phyloP scores from a whole-genome alignment of 2,113 vertebrate species.

The Blennius ocellaris region DNA sequence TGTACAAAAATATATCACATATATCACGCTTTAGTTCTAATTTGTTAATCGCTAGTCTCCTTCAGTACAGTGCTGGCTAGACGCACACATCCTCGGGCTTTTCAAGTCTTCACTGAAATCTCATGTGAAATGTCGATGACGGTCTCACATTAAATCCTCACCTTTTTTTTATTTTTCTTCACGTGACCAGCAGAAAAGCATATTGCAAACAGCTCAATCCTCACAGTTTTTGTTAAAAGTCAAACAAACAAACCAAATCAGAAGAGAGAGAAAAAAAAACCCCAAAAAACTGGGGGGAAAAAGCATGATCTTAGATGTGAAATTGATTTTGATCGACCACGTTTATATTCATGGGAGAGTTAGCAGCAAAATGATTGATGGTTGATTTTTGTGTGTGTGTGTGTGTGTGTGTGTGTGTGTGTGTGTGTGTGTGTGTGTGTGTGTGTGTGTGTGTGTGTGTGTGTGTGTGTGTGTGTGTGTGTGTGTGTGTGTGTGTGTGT shows the following conservation, averaged over 20 bases:
- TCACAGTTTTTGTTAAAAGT: slow-evolving; percentile 80
- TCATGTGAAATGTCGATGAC: slow-evolving; percentile 48
- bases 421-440: not conserved
- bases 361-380: slow-evolving; percentile 78
- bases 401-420: slow-evolving; percentile 3
- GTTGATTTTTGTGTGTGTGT: slow-evolving; percentile 52
- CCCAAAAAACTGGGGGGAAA: no score
- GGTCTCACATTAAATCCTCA: slow-evolving; percentile 61
- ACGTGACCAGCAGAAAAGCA: slow-evolving; percentile 75
- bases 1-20: slow-evolving; percentile 95
- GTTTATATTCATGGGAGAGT: slow-evolving; percentile 66
- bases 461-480: not conserved
- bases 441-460: slow-evolving; percentile 37
- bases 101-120: slow-evolving; percentile 76
- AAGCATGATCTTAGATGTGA: not conserved
- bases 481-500: slow-evolving; percentile 6
- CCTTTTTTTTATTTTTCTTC: slow-evolving; percentile 46
- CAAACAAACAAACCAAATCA: slow-evolving; percentile 66
- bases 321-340: slow-evolving; percentile 32
- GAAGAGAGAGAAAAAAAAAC: slow-evolving; percentile 31
- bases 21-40: slow-evolving; percentile 85
- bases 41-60: slow-evolving; percentile 87
- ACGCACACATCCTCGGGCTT: slow-evolving; percentile 74
- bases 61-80: slow-evolving; percentile 90
- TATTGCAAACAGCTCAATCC: slow-evolving; percentile 78